Conservation (phyloP, 2,797 vertebrate species). For the Dicrostonyx torquatus region DNA sequence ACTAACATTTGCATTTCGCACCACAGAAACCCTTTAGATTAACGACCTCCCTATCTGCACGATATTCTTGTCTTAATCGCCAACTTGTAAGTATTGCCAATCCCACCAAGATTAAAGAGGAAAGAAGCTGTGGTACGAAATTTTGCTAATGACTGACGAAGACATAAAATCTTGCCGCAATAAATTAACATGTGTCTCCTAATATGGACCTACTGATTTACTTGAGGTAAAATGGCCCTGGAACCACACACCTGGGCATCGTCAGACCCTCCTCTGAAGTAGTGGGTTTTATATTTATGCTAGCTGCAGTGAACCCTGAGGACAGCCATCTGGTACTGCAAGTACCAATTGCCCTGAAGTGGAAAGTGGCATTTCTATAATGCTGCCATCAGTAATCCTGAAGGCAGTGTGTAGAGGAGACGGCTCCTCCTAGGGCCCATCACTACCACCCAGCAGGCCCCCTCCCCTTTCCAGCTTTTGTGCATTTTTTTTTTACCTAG, state of each 20-base stretch:
- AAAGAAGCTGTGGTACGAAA: slow-evolving; percentile 69
- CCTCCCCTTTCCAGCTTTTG: neutral
- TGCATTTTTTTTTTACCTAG: slow-evolving; percentile 7
- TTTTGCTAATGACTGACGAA: slow-evolving; percentile 74
- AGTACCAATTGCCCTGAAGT: slow-evolving; percentile 65
- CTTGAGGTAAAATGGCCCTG: slow-evolving; percentile 57
- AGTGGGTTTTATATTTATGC: slow-evolving; percentile 71
- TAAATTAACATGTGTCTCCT: slow-evolving; percentile 71
- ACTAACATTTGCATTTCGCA: slow-evolving; percentile 66
- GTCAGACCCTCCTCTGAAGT: slow-evolving; percentile 54
- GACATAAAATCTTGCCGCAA: slow-evolving; percentile 73
- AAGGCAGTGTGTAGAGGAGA: slow-evolving; percentile 1
- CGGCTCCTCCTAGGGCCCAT: neutral
- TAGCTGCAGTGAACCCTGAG: slow-evolving; percentile 58
- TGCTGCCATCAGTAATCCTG: slow-evolving; percentile 56
- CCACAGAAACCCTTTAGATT: slow-evolving; percentile 77
- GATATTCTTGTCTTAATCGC: slow-evolving; percentile 71
- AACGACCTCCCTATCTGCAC: slow-evolving; percentile 72
- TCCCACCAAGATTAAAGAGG: slow-evolving; percentile 80
- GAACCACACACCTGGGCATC: slow-evolving; percentile 74
- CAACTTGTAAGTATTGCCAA: slow-evolving; percentile 72
- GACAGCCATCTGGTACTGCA: slow-evolving; percentile 67
- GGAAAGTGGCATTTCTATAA: slow-evolving; percentile 57
- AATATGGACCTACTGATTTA: slow-evolving; percentile 76
- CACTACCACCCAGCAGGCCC: neutral